These are phyloP conservation scores for Acrocephalus kingi DNA, from an alignment of 2,113 vertebrate genomes.

Conservation along the genomic window DNA sequence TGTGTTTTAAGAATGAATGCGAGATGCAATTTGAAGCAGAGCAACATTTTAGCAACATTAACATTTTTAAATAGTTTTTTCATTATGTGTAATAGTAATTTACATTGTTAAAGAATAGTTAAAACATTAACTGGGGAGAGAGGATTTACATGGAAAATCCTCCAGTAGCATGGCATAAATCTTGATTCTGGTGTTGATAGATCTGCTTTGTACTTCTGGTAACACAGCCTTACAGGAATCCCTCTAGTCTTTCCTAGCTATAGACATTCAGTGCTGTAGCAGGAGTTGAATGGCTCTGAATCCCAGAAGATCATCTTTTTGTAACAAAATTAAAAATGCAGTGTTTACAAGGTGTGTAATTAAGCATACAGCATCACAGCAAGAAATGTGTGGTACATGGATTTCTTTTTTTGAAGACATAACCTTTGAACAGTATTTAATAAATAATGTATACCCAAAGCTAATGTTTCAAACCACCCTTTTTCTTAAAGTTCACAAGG, in stretches of 20 bases:
- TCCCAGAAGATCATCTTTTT: not conserved
- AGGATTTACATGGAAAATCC: not conserved
- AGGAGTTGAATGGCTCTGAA: not conserved
- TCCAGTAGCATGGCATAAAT: not conserved
- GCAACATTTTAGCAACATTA: not conserved
- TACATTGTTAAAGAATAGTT: not conserved
- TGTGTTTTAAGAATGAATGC: not conserved
- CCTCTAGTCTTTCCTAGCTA: not conserved
- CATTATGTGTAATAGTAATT: not conserved
- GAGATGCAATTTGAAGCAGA: not conserved
- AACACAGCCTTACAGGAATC: not conserved
- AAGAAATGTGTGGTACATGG: not conserved
- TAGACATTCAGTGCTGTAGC: not conserved
- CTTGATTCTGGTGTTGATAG: not conserved
- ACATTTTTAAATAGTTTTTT: not conserved
- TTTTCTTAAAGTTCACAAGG: not conserved
- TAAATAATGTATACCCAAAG: conserved; percentile 10
- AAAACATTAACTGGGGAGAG: not conserved
- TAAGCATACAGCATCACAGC: not conserved
- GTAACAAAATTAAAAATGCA: not conserved
- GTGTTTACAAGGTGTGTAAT: not conserved
- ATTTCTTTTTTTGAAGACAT: not conserved
- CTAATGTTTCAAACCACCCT: not conserved
- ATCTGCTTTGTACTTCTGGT: not conserved
- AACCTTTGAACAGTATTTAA: conserved; percentile 9